Base-by-base conservation (phyloP, 1,140 invertebrate genomes). In the Cydia amplana region DNA sequence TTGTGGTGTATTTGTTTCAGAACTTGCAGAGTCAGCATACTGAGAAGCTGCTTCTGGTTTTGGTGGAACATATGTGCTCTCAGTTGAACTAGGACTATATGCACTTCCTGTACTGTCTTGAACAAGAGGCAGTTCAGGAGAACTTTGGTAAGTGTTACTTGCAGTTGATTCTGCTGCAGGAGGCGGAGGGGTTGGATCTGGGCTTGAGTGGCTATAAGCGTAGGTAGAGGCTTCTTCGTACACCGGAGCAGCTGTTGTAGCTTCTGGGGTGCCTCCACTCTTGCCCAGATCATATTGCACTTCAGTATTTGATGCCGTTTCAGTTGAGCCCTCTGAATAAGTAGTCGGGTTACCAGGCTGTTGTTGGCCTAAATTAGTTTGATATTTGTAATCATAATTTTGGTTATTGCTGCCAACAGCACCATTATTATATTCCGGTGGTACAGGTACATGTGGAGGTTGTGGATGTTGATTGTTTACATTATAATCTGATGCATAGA, bases 381-480 rank as follows among this genome's bases (percentile, higher is more conserved):
- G 65, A 10, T 70, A 70, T 20, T 43, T 70, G 18, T 40, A 20
- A 70, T 70, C 65, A 36, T 40, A 70, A 70, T 70, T 70, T 40
- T 70, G 65, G n/a, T 70, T 70, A 40, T 43, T 70, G n/a, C 28
- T 10, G 4, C 65, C 65, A 18, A 36, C 43, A 36, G 65, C 65
- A 32, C 65, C 65, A 70, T 70, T 70, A 23, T 36, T 40, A 40
- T 70, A 70, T 36, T 70, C 28, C 1, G 65, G 32, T 9, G 65
- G 18, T 18, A 70, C 7, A 18, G 65, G 65, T 16, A 70, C 65
- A n/a, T 70, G 65, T 40, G 65, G 51, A 18, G 51, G 65, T 43
- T 70, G 64, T 16, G 64, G 28, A 67, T 67, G n/a, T 67, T 67
- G 65, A 43, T 70, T 70, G 7, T 70, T 70, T n/a, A 43, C 16